phyloP scores from a whole-genome alignment of 2,113 vertebrate species.

The Mesocricetus auratus region DNA sequence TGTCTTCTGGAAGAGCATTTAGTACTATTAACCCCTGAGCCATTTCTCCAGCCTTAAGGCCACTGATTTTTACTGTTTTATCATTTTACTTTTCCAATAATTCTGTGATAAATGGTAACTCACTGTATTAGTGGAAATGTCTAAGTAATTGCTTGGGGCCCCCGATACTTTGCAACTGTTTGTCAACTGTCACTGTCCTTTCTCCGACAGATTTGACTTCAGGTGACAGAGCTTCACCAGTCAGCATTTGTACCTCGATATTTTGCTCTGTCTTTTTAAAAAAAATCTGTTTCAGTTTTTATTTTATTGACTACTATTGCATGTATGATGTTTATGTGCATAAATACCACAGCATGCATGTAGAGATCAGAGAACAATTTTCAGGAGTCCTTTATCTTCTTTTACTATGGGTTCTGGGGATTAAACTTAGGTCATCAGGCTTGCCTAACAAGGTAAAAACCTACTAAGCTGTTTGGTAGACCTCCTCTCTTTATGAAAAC shows the following conservation, averaged over 20 bases:
- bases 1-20: background rate
- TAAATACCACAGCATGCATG: no score
- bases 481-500: background rate
- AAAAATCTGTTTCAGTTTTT: background rate
- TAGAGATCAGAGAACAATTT: background rate
- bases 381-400: background rate
- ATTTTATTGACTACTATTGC: background rate
- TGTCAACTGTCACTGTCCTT: background rate
- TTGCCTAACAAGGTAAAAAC: background rate
- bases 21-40: background rate
- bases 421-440: no score
- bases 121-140: background rate
- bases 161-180: background rate
- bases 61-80: background rate
- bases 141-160: background rate
- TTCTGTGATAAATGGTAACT: constrained; percentile 44
- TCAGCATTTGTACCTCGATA: background rate
- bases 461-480: background rate
- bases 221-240: background rate
- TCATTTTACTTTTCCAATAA: constrained; percentile 36
- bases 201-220: background rate
- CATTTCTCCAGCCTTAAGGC: background rate
- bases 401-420: background rate
- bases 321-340: background rate
- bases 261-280: background rate